Evolutionary conservation across 2,797 vertebrate genomes (phyloP).

Genomic region (Leuciscus waleckii): DNA sequence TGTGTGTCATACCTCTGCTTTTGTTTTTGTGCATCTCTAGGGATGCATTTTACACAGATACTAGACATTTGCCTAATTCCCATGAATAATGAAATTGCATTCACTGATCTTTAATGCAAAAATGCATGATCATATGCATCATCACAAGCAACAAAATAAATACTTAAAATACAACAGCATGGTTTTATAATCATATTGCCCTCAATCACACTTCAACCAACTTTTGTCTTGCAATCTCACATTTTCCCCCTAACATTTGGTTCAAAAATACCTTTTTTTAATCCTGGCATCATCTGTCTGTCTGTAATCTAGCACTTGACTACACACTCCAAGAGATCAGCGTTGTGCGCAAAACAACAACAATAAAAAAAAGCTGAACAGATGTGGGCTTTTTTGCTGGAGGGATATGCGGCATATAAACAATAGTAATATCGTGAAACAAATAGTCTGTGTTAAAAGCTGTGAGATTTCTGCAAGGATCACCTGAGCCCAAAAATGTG

Average conservation of each 20-base stretch:
- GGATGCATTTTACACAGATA: conserved; percentile 35
- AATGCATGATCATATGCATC: conserved; percentile 9
- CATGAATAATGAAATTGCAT: conserved; percentile 23
- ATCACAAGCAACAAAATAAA: background rate
- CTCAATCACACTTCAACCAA: conserved; percentile 28
- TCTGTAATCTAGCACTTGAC: conserved; percentile 42
- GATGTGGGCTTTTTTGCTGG: conserved; percentile 47
- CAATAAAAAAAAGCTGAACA: conserved; percentile 52
- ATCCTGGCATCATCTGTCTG: conserved; percentile 48
- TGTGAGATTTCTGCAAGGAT: conserved; percentile 18
- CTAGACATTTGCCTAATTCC: conserved; percentile 55
- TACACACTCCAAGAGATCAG: conserved; percentile 34
- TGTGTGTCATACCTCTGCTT: background rate
- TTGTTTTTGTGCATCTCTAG: conserved; percentile 45
- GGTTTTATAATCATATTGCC: conserved; percentile 18
- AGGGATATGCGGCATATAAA: conserved; percentile 53
- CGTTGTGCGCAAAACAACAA: conserved; percentile 17
- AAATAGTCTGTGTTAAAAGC: conserved; percentile 36
- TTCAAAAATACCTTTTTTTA: conserved; percentile 24
- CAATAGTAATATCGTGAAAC: conserved; percentile 41
- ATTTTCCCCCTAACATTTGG: conserved; percentile 4
- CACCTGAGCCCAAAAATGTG: conserved; percentile 38
- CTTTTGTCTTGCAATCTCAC: conserved; percentile 20
- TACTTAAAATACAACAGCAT: conserved; percentile 27
- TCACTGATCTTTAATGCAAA: conserved; percentile 21